A percentile compares a stretch with the other conserved stretches of the same genome.
Conservation (phyloP, 2,797 vertebrate species). For the Eulemur mongoz region DNA sequence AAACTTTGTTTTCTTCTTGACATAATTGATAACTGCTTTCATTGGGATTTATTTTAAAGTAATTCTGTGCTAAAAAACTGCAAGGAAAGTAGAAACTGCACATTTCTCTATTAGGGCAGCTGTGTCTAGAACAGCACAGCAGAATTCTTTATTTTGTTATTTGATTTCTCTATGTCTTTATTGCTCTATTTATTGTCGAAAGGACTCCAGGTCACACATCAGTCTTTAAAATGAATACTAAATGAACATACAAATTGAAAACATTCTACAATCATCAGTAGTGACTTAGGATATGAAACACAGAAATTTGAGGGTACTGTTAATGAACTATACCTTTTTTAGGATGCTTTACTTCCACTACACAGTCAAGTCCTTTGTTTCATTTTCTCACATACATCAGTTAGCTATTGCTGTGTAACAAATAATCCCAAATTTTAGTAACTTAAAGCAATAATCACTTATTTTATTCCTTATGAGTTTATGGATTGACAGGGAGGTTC, state of each 20-base stretch:
- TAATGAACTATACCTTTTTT: neutral
- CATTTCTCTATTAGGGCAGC: constrained; percentile 59
- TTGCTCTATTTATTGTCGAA: constrained; percentile 53
- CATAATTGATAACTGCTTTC: constrained; percentile 74
- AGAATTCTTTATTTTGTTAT: constrained; percentile 45
- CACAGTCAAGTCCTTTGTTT: neutral
- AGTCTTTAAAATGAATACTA: constrained; percentile 44
- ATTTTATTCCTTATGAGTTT: neutral
- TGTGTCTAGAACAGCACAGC: constrained; percentile 50
- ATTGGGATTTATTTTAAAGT: constrained; percentile 73
- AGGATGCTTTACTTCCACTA: neutral
- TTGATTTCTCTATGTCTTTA: constrained; percentile 47
- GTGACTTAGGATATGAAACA: neutral
- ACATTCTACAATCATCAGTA: neutral
- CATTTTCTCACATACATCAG: neutral
- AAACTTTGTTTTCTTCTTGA: constrained; percentile 76
- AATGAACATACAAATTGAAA: constrained; percentile 32
- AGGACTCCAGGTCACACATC: constrained; percentile 62
- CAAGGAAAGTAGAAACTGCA: constrained; percentile 63
- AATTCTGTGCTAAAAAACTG: constrained; percentile 68
- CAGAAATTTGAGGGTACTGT: neutral
- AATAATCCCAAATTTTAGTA: neutral
- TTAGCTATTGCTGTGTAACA: constrained; percentile 43
- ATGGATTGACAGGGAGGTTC: neutral
- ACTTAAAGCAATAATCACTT: neutral